phyloP scores from a whole-genome alignment of 1,140 invertebrate genomes.

The Araneus ventricosus region DNA sequence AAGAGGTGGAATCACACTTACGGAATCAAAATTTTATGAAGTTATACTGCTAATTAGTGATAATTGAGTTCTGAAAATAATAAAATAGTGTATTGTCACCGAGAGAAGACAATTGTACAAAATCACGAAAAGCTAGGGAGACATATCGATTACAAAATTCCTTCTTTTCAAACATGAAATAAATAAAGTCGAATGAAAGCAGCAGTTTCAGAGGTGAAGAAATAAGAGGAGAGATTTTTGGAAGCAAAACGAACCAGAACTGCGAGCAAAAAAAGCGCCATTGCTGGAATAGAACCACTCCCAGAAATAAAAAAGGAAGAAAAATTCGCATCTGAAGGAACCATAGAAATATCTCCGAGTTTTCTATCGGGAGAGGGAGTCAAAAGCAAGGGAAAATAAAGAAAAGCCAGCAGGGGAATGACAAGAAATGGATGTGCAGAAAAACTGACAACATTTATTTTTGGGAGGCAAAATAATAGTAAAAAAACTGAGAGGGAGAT shows the following conservation, averaged over 20 bases:
- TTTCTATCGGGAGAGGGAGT: neutral
- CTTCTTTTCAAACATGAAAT: too few species aligned
- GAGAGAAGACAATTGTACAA: too few species aligned
- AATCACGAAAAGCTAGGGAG: too few species aligned
- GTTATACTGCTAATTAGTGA: too few species aligned
- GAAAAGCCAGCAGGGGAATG: conserved; percentile 5
- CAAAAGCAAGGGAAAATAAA: conserved; percentile 9
- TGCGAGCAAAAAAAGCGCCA: neutral
- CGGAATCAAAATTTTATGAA: too few species aligned
- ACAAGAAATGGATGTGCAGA: conserved; percentile 44
- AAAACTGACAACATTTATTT: conserved; percentile 58
- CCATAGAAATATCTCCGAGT: conserved; percentile 7
- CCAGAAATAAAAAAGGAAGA: neutral
- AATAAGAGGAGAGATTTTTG: neutral
- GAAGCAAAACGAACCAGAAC: conserved; percentile 16
- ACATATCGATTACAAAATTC: too few species aligned
- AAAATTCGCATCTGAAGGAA: neutral
- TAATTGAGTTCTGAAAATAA: too few species aligned
- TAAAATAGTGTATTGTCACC: too few species aligned
- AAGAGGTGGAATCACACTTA: too few species aligned
- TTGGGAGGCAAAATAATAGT: conserved; percentile 29
- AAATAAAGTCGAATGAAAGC: too few species aligned
- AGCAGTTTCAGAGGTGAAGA: too few species aligned
- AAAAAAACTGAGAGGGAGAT: conserved; percentile 36
- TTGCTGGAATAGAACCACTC: conserved; percentile 5